phyloP scores from a whole-genome alignment of 37 sponge, comb jelly and placozoan genomes.

The Haliclona indistincta region DNA sequence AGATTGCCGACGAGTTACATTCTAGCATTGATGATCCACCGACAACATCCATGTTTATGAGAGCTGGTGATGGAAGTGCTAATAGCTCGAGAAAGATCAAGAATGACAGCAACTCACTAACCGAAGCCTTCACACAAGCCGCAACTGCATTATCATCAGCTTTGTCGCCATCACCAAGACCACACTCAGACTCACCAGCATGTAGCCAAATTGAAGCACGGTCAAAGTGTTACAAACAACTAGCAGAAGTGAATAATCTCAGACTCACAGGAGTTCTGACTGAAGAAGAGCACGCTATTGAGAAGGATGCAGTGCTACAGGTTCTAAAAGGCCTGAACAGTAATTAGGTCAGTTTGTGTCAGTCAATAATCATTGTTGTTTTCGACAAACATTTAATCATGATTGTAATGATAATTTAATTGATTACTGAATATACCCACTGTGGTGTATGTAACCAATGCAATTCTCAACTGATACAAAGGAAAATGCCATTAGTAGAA shows the following conservation, averaged over 20 bases:
- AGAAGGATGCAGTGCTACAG: background rate
- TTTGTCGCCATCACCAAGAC: background rate
- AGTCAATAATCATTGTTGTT: background rate
- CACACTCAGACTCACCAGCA: background rate
- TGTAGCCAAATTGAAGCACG: constrained; percentile 11
- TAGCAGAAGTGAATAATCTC: constrained; percentile 9
- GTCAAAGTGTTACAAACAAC: constrained; percentile 16
- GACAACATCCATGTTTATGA: constrained; percentile 7
- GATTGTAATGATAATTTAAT: background rate
- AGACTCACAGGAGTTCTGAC: background rate
- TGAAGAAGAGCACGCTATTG: background rate
- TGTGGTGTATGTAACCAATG: background rate
- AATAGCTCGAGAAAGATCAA: background rate
- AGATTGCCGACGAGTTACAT: background rate
- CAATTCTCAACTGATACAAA: constrained; percentile 16
- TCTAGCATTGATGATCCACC: constrained; percentile 8
- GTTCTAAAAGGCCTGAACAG: background rate
- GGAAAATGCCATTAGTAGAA: constrained; percentile 7
- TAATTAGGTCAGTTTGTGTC: background rate
- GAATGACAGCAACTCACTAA: too few species aligned
- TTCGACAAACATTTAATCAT: too few species aligned
- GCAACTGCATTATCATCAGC: constrained; percentile 12
- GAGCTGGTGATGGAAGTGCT: background rate
- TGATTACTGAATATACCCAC: constrained; percentile 6
- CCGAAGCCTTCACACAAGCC: background rate